A percentile compares a stretch with the other conserved stretches of the same genome.
phyloP scores from a whole-genome alignment of 2,797 vertebrate species.

The Cryptoblepharus egeriae region DNA sequence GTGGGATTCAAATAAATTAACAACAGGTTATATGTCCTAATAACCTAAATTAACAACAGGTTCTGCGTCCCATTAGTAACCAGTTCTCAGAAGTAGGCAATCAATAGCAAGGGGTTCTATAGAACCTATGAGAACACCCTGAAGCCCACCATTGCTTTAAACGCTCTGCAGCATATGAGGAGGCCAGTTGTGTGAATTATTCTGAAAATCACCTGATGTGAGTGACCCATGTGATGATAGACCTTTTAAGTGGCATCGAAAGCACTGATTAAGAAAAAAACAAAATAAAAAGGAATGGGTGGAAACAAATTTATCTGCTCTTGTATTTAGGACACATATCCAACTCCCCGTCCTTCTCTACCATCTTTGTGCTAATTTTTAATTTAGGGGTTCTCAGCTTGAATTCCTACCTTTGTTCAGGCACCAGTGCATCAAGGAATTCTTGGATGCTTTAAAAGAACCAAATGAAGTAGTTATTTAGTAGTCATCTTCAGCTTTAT shows the following conservation, averaged over 20 bases:
- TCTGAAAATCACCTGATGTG: background rate
- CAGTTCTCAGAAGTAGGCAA: no score
- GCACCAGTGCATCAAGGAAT: conserved; percentile 34
- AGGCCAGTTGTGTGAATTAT: background rate
- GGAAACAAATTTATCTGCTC: conserved; percentile 33
- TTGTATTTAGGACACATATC: conserved; percentile 9
- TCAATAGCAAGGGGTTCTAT: no score
- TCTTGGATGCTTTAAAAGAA: conserved; percentile 50
- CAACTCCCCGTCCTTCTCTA: background rate
- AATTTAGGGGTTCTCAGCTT: background rate
- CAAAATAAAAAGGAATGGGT: background rate
- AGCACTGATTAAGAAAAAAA: background rate
- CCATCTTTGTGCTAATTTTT: background rate
- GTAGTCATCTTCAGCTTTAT: conserved; percentile 63
- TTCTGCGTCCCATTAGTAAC: no score
- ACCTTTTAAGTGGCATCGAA: conserved; percentile 35
- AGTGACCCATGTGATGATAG: background rate
- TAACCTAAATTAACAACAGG: no score
- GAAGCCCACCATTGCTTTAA: background rate
- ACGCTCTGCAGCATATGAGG: background rate
- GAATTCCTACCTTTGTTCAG: conserved; percentile 26
- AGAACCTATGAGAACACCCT: no score
- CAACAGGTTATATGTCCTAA: no score
- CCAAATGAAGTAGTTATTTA: conserved; percentile 65
- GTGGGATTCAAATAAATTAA: no score